Evolutionary conservation across 2,888 invertebrate genomes (phyloP).

Genomic region (Phasia obesa): DNA sequence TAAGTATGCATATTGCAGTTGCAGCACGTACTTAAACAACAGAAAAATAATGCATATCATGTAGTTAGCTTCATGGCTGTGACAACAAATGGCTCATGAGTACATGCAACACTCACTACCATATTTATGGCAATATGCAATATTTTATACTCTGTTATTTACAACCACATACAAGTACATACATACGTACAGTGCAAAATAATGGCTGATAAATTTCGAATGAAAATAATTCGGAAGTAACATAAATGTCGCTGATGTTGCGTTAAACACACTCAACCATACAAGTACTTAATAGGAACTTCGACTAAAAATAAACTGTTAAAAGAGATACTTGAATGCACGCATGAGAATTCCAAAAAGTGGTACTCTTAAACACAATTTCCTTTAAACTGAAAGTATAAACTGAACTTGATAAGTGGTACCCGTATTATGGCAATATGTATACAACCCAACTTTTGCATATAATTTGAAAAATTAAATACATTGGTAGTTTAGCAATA

Average conservation of each 20-base stretch:
- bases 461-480: neutral
- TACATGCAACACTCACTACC: too few relatives aligned
- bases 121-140: too few relatives aligned
- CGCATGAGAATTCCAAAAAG: constrained; percentile 18
- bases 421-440: constrained; percentile 25
- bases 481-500: neutral
- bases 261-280: constrained; percentile 14
- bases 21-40: constrained; percentile 40
- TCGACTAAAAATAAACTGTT: constrained; percentile 16
- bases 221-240: constrained; percentile 50
- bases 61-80: constrained; percentile 44
- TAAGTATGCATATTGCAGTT: constrained; percentile 16
- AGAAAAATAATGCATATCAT: constrained; percentile 42
- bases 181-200: constrained; percentile 25
- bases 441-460: neutral
- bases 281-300: constrained; percentile 29
- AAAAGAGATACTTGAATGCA: constrained; percentile 31
- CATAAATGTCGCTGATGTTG: constrained; percentile 55
- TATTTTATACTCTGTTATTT: constrained; percentile 42
- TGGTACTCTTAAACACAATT: constrained; percentile 14
- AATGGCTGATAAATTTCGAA: constrained; percentile 54
- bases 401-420: constrained; percentile 21
- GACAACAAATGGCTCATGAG: constrained; percentile 43
- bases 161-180: constrained; percentile 20
- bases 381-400: constrained; percentile 83